Conservation (phyloP, 2,888 invertebrate species). For the Chrysolina oricalcia region DNA sequence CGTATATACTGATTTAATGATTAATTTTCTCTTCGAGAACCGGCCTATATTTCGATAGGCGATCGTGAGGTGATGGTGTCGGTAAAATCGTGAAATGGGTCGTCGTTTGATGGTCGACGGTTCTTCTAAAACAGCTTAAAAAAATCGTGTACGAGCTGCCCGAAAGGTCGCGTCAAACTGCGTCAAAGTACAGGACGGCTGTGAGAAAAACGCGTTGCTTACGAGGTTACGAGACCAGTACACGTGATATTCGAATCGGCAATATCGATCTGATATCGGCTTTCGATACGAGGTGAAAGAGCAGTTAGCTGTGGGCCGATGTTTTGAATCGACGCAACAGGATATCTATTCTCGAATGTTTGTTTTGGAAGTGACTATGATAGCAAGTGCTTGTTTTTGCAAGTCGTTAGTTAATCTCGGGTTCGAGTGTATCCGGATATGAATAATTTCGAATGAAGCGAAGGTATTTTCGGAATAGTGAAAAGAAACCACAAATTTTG, state of each 20-base stretch:
- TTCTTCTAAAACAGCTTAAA: neutral
- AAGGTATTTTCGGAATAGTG: too few relatives aligned
- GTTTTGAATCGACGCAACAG: neutral
- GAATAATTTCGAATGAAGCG: too few relatives aligned
- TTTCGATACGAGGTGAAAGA: constrained; percentile 22
- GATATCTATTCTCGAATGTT: constrained; percentile 15
- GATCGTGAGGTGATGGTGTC: constrained; percentile 16
- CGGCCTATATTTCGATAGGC: constrained; percentile 12
- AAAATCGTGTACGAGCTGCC: constrained; percentile 18
- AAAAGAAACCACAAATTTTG: too few relatives aligned
- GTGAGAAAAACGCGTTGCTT: constrained; percentile 16
- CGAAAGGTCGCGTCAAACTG: constrained; percentile 24
- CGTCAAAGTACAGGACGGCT: constrained; percentile 17
- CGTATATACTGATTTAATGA: neutral
- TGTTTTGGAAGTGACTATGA: neutral
- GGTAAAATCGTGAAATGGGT: constrained; percentile 23
- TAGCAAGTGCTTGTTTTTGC: neutral
- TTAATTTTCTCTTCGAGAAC: neutral
- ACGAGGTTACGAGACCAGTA: constrained; percentile 11
- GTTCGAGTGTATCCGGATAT: neutral
- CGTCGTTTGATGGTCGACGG: constrained; percentile 20
- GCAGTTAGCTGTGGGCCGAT: neutral
- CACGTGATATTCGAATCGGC: constrained; percentile 9
- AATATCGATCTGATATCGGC: constrained; percentile 16
- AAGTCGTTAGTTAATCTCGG: neutral